Evolutionary conservation across 2,888 invertebrate species (phyloP).

Genomic region (Melanchra persicariae): DNA sequence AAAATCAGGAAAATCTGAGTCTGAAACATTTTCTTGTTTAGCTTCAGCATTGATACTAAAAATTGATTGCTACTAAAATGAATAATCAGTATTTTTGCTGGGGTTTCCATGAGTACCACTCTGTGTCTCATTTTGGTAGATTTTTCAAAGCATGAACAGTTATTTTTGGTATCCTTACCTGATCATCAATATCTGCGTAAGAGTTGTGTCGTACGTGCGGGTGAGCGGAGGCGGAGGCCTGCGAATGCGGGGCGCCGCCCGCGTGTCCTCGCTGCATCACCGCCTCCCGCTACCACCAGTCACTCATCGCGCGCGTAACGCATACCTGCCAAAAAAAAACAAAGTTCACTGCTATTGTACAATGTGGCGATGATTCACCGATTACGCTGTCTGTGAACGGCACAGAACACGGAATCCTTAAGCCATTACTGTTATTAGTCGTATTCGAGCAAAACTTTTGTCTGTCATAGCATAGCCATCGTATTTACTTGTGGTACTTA

Average conservation of each 20-base stretch:
- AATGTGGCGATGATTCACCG: slow-evolving; percentile 35
- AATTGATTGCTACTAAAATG: too few relatives aligned
- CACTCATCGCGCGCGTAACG: slow-evolving; percentile 80
- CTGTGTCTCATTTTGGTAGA: too few relatives aligned
- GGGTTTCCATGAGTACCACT: background rate
- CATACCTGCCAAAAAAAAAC: slow-evolving; percentile 69
- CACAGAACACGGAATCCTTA: background rate
- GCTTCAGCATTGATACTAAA: too few relatives aligned
- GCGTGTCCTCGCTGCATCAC: slow-evolving; percentile 89
- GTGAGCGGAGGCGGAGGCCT: slow-evolving; percentile 82
- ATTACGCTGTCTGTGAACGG: slow-evolving; percentile 8
- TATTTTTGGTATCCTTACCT: slow-evolving; percentile 74
- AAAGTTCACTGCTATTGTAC: slow-evolving; percentile 40
- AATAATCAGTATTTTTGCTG: background rate
- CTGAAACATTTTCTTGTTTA: too few relatives aligned
- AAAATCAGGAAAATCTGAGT: background rate
- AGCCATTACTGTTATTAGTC: background rate
- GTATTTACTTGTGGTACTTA: background rate
- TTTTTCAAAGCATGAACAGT: too few relatives aligned
- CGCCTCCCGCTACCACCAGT: slow-evolving; percentile 86
- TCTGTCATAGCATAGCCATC: background rate
- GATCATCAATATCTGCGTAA: slow-evolving; percentile 88
- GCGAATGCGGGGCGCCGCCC: slow-evolving; percentile 88
- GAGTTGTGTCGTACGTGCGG: slow-evolving; percentile 78
- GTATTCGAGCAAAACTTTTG: background rate